Conservation (phyloP, 2,113 vertebrate genomes). For the Galbula dea region DNA sequence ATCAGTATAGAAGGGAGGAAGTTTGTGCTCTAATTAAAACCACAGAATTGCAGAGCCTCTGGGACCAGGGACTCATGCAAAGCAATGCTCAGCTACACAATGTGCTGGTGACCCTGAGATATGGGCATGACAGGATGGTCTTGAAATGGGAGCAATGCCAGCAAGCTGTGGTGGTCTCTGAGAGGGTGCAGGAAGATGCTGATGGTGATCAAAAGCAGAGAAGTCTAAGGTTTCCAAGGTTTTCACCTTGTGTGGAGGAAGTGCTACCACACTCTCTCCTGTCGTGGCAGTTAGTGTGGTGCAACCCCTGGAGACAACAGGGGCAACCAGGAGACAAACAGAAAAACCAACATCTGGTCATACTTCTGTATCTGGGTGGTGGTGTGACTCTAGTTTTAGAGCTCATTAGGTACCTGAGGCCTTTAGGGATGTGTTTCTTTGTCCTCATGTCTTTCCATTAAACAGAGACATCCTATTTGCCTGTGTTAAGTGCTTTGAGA, state of each 20-base stretch:
- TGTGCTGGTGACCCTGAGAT: accelerated
- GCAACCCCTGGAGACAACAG: background rate
- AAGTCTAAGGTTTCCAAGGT: background rate
- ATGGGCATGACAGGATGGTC: background rate
- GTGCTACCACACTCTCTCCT: accelerated
- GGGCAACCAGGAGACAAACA: background rate
- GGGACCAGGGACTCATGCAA: background rate
- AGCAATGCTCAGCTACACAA: background rate
- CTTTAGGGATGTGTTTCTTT: background rate
- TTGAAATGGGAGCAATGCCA: background rate
- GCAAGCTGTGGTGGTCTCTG: background rate
- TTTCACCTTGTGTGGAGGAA: background rate
- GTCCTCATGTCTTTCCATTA: background rate
- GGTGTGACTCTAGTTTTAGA: background rate
- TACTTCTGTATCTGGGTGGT: background rate
- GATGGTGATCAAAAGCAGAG: background rate
- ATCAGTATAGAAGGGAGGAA: background rate
- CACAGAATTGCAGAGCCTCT: background rate
- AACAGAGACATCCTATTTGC: background rate
- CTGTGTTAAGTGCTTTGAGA: background rate
- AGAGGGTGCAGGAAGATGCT: background rate
- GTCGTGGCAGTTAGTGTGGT: background rate
- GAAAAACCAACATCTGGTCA: background rate
- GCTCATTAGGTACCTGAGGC: background rate
- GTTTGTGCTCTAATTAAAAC: background rate